Conservation (phyloP, 2,888 invertebrate genomes). For the Drosophila kanekoi region DNA sequence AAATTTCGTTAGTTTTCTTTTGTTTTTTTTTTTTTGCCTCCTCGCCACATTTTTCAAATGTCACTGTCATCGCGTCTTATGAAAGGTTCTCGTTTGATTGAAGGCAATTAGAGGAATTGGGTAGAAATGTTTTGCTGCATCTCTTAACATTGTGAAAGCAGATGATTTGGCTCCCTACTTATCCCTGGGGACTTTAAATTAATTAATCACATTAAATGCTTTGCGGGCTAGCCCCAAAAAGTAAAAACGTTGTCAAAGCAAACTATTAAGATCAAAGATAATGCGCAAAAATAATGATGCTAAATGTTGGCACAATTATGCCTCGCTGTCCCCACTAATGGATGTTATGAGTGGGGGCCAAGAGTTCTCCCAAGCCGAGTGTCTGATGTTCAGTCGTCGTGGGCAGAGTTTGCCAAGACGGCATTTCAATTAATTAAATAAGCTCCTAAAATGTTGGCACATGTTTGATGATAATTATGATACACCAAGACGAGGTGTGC, state of each 20-base stretch:
- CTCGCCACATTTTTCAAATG: conserved; percentile 61
- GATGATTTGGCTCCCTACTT: conserved; percentile 10
- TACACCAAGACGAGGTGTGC: conserved; percentile 11
- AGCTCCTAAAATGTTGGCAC: conserved; percentile 23
- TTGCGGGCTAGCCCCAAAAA: conserved; percentile 35
- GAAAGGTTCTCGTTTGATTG: conserved; percentile 50
- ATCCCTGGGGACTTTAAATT: conserved; percentile 63
- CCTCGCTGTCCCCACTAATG: conserved; percentile 60
- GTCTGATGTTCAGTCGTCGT: conserved; percentile 3
- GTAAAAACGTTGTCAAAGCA: conserved; percentile 58
- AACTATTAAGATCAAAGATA: conserved; percentile 78
- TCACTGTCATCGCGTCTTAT: conserved; percentile 62
- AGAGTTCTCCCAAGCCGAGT: conserved; percentile 2
- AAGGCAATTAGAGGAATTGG: conserved; percentile 51
- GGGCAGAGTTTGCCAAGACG: conserved; percentile 13
- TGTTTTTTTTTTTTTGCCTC: conserved; percentile 9
- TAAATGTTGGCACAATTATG: conserved; percentile 72
- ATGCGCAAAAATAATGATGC: conserved; percentile 71
- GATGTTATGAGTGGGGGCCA: conserved; percentile 15
- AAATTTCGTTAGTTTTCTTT: conserved; percentile 38
- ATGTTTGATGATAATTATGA: conserved; percentile 33
- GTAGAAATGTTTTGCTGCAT: conserved; percentile 13
- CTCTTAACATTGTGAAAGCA: conserved; percentile 25
- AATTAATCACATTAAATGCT: conserved; percentile 75
- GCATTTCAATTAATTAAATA: conserved; percentile 66